Base-by-base conservation (phyloP, 2,888 invertebrate species). In the Drosophila mettleri region DNA sequence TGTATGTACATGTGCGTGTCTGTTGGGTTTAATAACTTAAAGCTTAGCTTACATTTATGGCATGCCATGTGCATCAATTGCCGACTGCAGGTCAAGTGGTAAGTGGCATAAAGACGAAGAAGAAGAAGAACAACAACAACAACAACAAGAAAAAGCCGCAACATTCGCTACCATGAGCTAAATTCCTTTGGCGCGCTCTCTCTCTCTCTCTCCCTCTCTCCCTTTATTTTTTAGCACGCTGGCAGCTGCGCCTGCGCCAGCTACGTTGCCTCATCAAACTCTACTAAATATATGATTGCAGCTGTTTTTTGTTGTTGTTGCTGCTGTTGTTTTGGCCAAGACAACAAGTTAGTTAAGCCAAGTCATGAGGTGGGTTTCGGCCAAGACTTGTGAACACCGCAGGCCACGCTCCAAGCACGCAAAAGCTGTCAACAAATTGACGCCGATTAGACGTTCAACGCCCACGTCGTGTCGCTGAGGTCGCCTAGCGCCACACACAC, bases 401-500 rank as follows among this genome's bases (percentile, higher is more conserved):
- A 33, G 46, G 73, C 48, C 52, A 14, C n/a, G 68, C 68, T 61
- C 31, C 31, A 54, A 60, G 81, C 69, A 68, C 62, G 64, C 74
- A 68, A 80, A 87, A 87, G 78, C 85, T 84, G 87, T 81, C 81
- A 87, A 78, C 81, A 81, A 81, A 86, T 80, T 81, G 82, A 53
- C 79, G 67, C 72, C 79, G 82, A 79, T 86, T 86, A 86, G 71
- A 63, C 55, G 31, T 36, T 18, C 54, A 36, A 43, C 53, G 52
- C 41, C 58, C 66, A 58, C 46, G 18, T n/a, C n/a, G n/a, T n/a
- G n/a, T n/a, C n/a, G n/a, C 22, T 16, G n/a, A 14, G 14, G 7
- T 14, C 9, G 18, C 6, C 12, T 1, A 18, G n/a, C 10, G 3
- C 72, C 69, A 76, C 74, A 74, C 76, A 73, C 69, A 76, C 74